A percentile compares a stretch with the other conserved stretches of the same genome.
Evolutionary conservation across 2,888 invertebrate genomes (phyloP).

Genomic region (Eristalinus aeneus): DNA sequence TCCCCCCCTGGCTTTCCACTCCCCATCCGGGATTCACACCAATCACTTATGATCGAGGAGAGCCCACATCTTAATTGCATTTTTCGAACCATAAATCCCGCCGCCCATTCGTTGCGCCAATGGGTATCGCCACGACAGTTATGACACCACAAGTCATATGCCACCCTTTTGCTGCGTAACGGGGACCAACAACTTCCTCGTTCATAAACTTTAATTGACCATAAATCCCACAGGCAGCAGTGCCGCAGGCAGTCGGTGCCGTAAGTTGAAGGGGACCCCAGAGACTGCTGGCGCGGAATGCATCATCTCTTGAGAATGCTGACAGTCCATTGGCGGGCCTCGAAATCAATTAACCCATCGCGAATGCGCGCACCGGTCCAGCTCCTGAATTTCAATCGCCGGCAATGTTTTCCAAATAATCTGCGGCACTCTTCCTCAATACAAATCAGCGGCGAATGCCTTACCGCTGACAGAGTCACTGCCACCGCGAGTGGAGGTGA

Average conservation of each 20-base stretch:
- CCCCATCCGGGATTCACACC: too few species aligned
- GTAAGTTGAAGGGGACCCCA: constrained; percentile 1
- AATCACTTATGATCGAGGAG: not conserved
- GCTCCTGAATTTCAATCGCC: constrained; percentile 31
- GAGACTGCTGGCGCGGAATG: constrained; percentile 10
- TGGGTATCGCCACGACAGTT: constrained; percentile 28
- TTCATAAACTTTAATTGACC: constrained; percentile 58
- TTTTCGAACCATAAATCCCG: not conserved
- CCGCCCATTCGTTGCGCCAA: not conserved
- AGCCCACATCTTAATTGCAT: not conserved
- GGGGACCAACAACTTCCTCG: constrained; percentile 37
- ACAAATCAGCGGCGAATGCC: constrained; percentile 26
- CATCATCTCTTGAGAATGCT: constrained; percentile 23
- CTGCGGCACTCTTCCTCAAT: constrained; percentile 25
- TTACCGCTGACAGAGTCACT: not conserved
- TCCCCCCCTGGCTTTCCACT: too few species aligned
- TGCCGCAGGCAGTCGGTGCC: not conserved
- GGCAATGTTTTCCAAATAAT: constrained; percentile 16
- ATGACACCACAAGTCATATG: constrained; percentile 41
- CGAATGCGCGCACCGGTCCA: constrained; percentile 3
- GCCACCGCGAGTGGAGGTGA: constrained; percentile 2
- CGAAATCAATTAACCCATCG: constrained; percentile 45
- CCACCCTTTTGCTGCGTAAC: constrained; percentile 24
- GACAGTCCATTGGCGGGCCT: constrained; percentile 19
- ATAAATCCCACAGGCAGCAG: constrained; percentile 37